Conservation (phyloP, 2,113 vertebrate genomes). For the Dicrurus megarhynchus region DNA sequence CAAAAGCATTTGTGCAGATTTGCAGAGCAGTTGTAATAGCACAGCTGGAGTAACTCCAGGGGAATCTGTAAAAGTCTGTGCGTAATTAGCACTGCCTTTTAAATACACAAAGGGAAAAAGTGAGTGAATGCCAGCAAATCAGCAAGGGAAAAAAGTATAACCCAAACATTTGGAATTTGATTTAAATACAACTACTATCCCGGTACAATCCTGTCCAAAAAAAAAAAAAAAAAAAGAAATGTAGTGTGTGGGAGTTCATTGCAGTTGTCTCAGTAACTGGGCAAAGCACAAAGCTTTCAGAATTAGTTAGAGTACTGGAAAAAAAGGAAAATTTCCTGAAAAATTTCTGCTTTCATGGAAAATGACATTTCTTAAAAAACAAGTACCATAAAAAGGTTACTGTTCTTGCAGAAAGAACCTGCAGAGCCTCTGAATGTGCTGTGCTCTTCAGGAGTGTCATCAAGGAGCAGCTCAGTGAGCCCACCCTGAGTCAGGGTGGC, state of each 20-base stretch:
- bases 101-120: neutral
- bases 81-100: neutral
- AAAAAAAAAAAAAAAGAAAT: neutral
- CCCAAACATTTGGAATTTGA: neutral
- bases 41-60: slow-evolving; percentile 23
- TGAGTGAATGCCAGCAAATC: neutral
- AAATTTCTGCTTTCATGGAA: neutral
- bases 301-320: neutral
- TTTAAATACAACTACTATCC: neutral
- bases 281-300: neutral
- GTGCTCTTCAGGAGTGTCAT: neutral
- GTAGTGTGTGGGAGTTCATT: neutral
- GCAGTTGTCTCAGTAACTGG: neutral
- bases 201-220: neutral
- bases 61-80: neutral
- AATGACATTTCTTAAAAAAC: neutral
- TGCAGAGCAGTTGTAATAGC: neutral
- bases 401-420: neutral
- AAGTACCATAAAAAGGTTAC: neutral
- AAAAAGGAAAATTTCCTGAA: neutral
- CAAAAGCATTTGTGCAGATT: slow-evolving; percentile 3
- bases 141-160: neutral
- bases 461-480: neutral
- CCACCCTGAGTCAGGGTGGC: neutral
- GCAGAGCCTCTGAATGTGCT: accelerated